Conservation (phyloP, 2,797 vertebrate genomes). For the Fratercula arctica region DNA sequence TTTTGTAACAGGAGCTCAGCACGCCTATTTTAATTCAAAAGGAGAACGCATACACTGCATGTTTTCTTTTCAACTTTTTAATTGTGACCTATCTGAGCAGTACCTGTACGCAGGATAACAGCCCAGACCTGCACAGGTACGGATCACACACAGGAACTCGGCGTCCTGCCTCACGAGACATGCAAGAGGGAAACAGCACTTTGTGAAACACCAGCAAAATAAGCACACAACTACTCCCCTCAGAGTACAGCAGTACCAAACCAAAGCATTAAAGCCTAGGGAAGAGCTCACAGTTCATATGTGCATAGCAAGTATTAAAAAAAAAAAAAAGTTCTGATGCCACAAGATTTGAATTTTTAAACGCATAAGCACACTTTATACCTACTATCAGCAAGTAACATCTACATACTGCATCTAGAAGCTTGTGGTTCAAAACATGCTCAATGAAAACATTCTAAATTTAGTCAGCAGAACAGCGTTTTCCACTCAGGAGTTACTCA, state of each 20-base stretch:
- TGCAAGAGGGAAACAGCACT: neutral
- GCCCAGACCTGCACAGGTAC: too few relatives aligned
- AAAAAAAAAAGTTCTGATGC: neutral
- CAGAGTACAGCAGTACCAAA: neutral
- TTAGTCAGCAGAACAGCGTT: neutral
- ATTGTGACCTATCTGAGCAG: neutral
- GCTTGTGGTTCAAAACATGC: neutral
- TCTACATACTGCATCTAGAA: neutral
- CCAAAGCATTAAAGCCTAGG: neutral
- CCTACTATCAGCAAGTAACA: neutral
- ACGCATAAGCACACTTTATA: rapidly evolving
- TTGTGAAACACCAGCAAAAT: neutral
- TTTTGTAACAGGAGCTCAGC: neutral
- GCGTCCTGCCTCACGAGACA: too few relatives aligned
- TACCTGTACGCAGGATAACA: too few relatives aligned
- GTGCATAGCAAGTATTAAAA: rapidly evolving
- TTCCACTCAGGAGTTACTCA: neutral
- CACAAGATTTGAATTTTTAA: neutral
- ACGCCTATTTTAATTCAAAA: neutral
- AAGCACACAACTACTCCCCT: neutral
- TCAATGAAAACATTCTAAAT: neutral
- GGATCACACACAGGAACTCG: neutral
- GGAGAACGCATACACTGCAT: neutral
- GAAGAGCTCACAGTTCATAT: neutral
- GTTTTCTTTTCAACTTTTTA: neutral